Base-by-base conservation (phyloP, 2,888 invertebrate genomes). In the Icerya purchasi region DNA sequence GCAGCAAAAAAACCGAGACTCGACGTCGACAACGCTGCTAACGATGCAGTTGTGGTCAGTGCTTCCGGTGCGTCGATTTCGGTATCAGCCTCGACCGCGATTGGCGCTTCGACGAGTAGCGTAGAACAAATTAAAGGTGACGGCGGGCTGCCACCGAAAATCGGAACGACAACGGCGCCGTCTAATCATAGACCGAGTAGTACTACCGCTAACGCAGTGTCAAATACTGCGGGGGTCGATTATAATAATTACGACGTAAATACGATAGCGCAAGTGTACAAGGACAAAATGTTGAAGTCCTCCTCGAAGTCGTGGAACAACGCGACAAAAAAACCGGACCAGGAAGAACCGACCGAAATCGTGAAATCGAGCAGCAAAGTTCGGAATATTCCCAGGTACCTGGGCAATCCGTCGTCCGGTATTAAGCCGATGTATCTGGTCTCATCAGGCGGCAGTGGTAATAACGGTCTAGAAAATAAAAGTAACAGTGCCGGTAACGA, bases 391-490 rank as follows among this genome's bases (percentile, higher is more conserved):
- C 78, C 77, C 0, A 68, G 77, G 60, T 78, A 75, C 64, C 65
- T 77, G 61, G 76, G 76, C 0, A 78, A 78, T 66, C 79, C 78
- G 0, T 76, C 78, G 0, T 77, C 78, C 0, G 78, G 78, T 0
- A 78, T 78, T 0, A 78, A 78, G 62, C 78, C 78, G 0, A 75
- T 78, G 74, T 79, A 77, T 63, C 75, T 75, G 8, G 72, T 76
- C 0, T 36, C 14, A 36, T 8, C 36, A 36, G 36, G 36, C 5
- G 14, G 14, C 36, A 8, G 8, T 5, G 36, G 36, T 8, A 36
- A 36, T 36, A 36, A 36, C 5, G 14, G 14, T 36, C 5, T 36
- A 8, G 14, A 36, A 8, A 36, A 36, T 36, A 36, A 36, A 8
- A 36, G 14, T 36, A 36, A 36, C 36, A 36, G 14, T 36, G 5